Percentiles rank a stretch among this genome's conserved stretches.
Conservation (phyloP, 64 coral and sea anemone genomes). For the Montipora cactus region DNA sequence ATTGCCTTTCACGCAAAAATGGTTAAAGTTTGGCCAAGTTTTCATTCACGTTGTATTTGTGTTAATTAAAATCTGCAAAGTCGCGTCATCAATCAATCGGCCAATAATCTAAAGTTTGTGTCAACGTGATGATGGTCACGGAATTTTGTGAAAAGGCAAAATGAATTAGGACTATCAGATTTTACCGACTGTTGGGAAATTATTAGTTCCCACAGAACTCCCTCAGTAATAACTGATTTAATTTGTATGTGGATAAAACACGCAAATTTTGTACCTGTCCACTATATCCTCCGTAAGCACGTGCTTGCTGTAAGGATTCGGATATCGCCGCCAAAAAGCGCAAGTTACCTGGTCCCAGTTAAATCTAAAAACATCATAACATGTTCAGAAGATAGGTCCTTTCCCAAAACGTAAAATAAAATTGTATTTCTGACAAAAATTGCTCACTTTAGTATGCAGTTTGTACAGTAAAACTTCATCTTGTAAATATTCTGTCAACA, state of each 20-base stretch:
- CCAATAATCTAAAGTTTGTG: no score
- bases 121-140: no score
- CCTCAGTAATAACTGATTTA: neutral
- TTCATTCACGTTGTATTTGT: no score
- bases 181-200: neutral
- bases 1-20: no score
- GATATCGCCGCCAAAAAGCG: conserved; percentile 92
- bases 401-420: neutral
- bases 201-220: neutral
- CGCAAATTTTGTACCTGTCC: conserved; percentile 59
- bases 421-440: neutral
- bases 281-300: conserved; percentile 97
- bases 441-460: conserved; percentile 87
- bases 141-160: no score
- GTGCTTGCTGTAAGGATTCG: conserved; percentile 97
- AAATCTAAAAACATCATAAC: conserved; percentile 46
- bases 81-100: no score
- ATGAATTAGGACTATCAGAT: neutral
- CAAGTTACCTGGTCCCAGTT: conserved; percentile 87
- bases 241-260: neutral
- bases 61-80: no score
- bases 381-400: neutral
- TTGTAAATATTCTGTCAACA: neutral
- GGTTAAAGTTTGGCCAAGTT: no score
- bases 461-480: conserved; percentile 92